Base-by-base conservation (phyloP, 2,888 invertebrate species). In the Agelastica alni region DNA sequence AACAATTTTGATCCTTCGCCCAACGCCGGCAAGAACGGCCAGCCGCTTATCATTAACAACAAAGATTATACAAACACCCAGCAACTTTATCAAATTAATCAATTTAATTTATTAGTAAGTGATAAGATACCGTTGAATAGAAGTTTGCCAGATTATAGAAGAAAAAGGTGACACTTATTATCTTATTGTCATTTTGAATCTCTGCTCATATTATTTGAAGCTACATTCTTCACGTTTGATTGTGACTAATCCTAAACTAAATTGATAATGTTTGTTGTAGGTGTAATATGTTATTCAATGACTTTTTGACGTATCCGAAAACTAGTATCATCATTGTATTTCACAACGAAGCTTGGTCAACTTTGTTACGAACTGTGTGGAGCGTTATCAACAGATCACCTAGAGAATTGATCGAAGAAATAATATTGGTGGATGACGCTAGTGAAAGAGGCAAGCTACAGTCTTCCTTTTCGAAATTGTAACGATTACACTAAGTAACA, bases 281-380 rank as follows among this genome's bases (percentile, higher is more conserved):
- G 63, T 91, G 90, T 70, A 78, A 79, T 60, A 76, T 79, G 55
- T 80, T 84, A 64, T 84, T 84, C 63, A 73, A 78, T 53, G 76
- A 81, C 56, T 73, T 82, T 54, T 75, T 76, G n/a, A 80, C 81
- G 44, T 78, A 97, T 48, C 96, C 96, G 0, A 89, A 84, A 60
- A 93, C 96, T 0, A 91, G 91, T 60, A 85, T 99, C 10, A 89
- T 99, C 45, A 95, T 99, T 62, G 96, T 98, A 1, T 98, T 98
- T 75, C 98, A 99, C 75, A 99, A 99, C 75, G 99, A 99, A 78
- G 98, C 98, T 0, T 98, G 96, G 95, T 96, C 97, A 2, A 97
- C 98, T 0, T 81, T 99, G 7, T 80, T 98, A 67, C 82, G 99
- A 48, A 98, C 97, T 1, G 89, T 98, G 17, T 92, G 93, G 82